phyloP scores from a whole-genome alignment of 2,888 invertebrate species.

The Pristionchus japonicus region DNA sequence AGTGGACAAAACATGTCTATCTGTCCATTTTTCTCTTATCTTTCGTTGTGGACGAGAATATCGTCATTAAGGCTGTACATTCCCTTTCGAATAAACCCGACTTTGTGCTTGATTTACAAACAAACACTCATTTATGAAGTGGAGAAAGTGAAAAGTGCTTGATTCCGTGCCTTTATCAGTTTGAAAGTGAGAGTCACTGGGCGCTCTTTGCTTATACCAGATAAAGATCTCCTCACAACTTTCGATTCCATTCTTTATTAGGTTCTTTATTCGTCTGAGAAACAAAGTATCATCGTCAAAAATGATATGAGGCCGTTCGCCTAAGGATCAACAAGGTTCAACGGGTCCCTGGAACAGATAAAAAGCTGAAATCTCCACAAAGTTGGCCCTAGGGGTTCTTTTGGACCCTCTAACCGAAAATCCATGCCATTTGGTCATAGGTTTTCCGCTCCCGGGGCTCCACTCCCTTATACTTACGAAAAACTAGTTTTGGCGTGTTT shows the following conservation, averaged over 20 bases:
- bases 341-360: too few species aligned
- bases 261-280: too few species aligned
- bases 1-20: neutral
- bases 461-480: too few species aligned
- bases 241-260: neutral
- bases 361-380: too few species aligned
- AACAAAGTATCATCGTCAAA: too few species aligned
- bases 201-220: neutral
- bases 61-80: neutral
- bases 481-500: too few species aligned
- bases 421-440: too few species aligned
- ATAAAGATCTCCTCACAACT: neutral
- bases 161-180: neutral
- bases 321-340: too few species aligned
- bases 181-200: slow-evolving; percentile 7
- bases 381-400: too few species aligned
- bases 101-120: neutral
- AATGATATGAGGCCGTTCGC: too few species aligned
- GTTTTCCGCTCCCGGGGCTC: too few species aligned
- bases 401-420: too few species aligned
- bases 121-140: neutral
- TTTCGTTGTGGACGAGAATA: neutral
- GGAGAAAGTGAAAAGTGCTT: slow-evolving; percentile 7
- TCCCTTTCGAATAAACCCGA: neutral
- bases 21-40: neutral